phyloP scores from a whole-genome alignment of 1,140 invertebrate genomes.

The Tetragnatha versicolor region DNA sequence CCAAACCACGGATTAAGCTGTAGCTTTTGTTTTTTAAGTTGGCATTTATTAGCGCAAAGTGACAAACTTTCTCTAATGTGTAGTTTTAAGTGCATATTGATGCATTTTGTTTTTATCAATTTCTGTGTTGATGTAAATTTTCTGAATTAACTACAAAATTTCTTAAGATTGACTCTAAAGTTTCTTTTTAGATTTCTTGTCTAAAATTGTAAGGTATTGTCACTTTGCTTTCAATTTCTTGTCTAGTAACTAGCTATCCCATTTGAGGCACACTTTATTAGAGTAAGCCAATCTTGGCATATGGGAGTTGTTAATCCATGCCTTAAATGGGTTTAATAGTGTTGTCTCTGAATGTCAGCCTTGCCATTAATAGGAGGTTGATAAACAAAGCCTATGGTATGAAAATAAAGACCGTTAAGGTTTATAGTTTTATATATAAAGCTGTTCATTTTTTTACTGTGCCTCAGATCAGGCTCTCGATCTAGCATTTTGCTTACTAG shows the following conservation, averaged over 20 bases:
- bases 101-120: not conserved
- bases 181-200: too few species aligned
- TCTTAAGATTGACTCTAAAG: too few species aligned
- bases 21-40: conserved; percentile 48
- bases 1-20: conserved; percentile 46
- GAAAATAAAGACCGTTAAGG: conserved; percentile 52
- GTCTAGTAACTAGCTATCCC: conserved; percentile 18
- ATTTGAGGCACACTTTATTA: conserved; percentile 32
- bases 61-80: conserved; percentile 5
- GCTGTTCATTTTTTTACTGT: conserved; percentile 36
- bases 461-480: conserved; percentile 18
- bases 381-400: conserved; percentile 56
- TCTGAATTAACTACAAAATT: not conserved
- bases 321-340: conserved; percentile 50
- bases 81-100: not conserved
- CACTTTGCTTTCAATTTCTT: conserved; percentile 39
- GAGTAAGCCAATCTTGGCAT: conserved; percentile 2
- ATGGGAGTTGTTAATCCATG: conserved; percentile 11
- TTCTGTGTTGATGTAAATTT: not conserved
- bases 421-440: conserved; percentile 48
- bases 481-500: conserved; percentile 14
- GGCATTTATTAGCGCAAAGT: conserved; percentile 50
- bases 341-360: conserved; percentile 44
- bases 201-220: conserved; percentile 10
- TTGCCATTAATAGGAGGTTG: conserved; percentile 49